These are phyloP conservation scores for Antheraea mylitta DNA, from an alignment of 1,140 invertebrate species.

Conservation along the genomic window DNA sequence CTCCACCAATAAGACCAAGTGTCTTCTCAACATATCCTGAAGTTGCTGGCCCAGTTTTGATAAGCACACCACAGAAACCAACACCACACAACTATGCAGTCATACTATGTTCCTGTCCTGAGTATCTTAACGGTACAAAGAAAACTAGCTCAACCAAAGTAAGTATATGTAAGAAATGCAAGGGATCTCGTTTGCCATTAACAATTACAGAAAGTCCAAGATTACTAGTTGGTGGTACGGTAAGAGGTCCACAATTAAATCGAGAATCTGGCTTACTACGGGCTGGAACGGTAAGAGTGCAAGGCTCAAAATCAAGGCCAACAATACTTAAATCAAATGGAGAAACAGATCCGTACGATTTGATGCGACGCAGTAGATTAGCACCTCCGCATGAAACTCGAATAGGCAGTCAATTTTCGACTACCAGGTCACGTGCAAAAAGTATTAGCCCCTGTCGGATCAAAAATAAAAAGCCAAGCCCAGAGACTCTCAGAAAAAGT, in stretches of 20 bases:
- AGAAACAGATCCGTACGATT: constrained; percentile 86
- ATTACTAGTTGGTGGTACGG: constrained; percentile 79
- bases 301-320: constrained; percentile 80
- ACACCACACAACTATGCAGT: constrained; percentile 81
- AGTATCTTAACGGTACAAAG: constrained; percentile 87
- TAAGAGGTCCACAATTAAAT: constrained; percentile 75
- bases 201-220: constrained; percentile 77
- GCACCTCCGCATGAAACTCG: constrained; percentile 80
- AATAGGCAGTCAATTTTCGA: constrained; percentile 76
- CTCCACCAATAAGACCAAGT: constrained; percentile 77
- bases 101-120: constrained; percentile 87
- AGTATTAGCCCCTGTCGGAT: constrained; percentile 80
- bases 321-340: constrained; percentile 80
- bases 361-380: constrained; percentile 87
- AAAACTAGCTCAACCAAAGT: constrained; percentile 84
- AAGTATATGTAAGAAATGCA: constrained; percentile 88
- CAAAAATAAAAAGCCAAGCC: constrained; percentile 68
- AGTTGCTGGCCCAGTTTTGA: constrained; percentile 78
- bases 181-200: constrained; percentile 84
- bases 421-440: constrained; percentile 78
- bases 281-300: constrained; percentile 82
- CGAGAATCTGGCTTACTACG: constrained; percentile 68
- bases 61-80: constrained; percentile 75
- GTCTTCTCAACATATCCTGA: constrained; percentile 78
- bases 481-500: constrained; percentile 61